Percentiles rank a stretch among this genome's conserved stretches.
Evolutionary conservation across 1,140 invertebrate genomes (phyloP).

Genomic region (Drosophila insularis): DNA sequence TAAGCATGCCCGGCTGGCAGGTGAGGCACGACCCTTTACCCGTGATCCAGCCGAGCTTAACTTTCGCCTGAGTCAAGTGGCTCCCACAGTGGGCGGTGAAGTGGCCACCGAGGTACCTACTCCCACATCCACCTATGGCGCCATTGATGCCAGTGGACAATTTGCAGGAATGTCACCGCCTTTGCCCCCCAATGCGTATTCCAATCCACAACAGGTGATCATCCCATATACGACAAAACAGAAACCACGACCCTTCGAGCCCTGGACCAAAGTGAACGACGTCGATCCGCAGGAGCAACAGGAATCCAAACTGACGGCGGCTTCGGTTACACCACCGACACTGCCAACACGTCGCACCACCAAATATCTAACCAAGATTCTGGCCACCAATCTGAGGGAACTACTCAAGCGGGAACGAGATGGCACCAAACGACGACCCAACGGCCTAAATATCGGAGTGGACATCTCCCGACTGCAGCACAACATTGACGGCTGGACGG

Average conservation of each 20-base stretch:
- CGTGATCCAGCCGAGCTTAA: constrained; percentile 68
- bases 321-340: constrained; percentile 64
- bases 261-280: constrained; percentile 54
- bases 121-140: constrained; percentile 76
- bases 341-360: constrained; percentile 50
- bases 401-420: constrained; percentile 73
- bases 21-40: constrained; percentile 62
- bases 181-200: not conserved
- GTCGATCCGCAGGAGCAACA: constrained; percentile 79
- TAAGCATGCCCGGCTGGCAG: constrained; percentile 39
- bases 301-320: constrained; percentile 82
- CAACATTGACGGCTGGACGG: constrained; percentile 93
- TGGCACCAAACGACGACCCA: constrained; percentile 52
- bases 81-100: constrained; percentile 68
- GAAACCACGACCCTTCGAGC: constrained; percentile 84
- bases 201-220: constrained; percentile 86
- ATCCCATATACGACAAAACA: constrained; percentile 89
- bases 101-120: constrained; percentile 70
- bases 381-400: constrained; percentile 75
- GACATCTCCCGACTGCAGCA: constrained; percentile 89
- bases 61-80: constrained; percentile 52
- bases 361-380: constrained; percentile 77
- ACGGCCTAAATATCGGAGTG: constrained; percentile 87
- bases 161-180: constrained; percentile 76
- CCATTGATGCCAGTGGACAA: constrained; percentile 74